Evolutionary conservation across 1,140 invertebrate species (phyloP).

Genomic region (Glossosoma conforme): DNA sequence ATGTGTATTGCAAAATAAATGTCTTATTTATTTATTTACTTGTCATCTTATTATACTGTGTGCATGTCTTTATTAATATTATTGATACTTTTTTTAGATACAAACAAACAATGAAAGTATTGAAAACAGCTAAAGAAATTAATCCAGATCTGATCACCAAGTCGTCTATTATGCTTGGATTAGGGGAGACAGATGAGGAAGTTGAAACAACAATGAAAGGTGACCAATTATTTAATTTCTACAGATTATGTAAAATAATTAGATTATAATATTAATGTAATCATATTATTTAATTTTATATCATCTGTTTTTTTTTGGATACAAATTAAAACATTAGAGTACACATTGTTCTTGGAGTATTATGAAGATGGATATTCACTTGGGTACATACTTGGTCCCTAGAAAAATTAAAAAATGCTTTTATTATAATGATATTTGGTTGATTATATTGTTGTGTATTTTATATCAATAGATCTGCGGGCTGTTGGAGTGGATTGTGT

Average conservation of each 20-base stretch:
- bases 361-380: constrained; percentile 1
- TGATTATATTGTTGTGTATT: constrained; percentile 4
- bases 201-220: constrained; percentile 79
- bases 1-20: no score
- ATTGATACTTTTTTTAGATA: constrained; percentile 37
- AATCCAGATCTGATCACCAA: constrained; percentile 89
- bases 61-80: no score
- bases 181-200: constrained; percentile 93
- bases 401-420: background rate
- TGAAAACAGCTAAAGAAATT: constrained; percentile 74
- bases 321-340: no score
- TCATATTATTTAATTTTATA: background rate
- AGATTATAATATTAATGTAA: background rate
- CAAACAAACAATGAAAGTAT: constrained; percentile 76
- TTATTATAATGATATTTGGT: constrained; percentile 1
- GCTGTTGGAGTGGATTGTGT: constrained; percentile 85
- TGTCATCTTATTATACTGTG: no score
- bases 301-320: no score
- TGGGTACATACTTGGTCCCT: background rate
- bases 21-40: no score
- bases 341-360: no score
- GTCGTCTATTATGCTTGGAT: constrained; percentile 96
- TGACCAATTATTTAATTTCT: constrained; percentile 32
- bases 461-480: constrained; percentile 74
- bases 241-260: background rate